phyloP scores from a whole-genome alignment of 2,888 invertebrate genomes.

The Polymixis lichenea region DNA sequence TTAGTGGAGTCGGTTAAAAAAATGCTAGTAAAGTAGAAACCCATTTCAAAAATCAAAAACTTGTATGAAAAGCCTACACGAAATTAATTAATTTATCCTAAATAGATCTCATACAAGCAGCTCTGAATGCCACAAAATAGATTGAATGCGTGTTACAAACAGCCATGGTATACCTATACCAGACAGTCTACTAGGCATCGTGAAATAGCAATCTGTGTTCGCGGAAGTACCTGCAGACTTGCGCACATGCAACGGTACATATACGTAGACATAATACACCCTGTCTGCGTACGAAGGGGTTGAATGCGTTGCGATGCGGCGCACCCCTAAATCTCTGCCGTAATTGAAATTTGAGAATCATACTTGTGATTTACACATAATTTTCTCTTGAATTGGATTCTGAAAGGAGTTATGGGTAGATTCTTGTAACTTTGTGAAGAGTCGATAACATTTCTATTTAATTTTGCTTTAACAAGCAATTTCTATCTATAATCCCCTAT shows the following conservation, averaged over 20 bases:
- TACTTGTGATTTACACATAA: not conserved
- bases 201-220: constrained; percentile 46
- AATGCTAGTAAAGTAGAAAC: no score
- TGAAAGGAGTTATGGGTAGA: not conserved
- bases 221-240: constrained; percentile 17
- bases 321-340: constrained; percentile 33
- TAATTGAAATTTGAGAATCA: constrained; percentile 35
- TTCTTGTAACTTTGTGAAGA: not conserved
- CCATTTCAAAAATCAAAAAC: not conserved
- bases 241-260: not conserved
- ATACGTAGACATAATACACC: constrained; percentile 10
- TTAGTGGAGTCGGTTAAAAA: no score
- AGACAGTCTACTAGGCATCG: not conserved
- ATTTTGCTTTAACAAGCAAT: not conserved
- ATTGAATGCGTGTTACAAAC: constrained; percentile 15
- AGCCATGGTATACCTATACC: not conserved
- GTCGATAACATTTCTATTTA: not conserved
- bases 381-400: not conserved
- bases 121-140: constrained; percentile 14
- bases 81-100: constrained; percentile 20
- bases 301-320: constrained; percentile 31
- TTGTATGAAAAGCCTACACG: not conserved
- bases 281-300: constrained; percentile 37
- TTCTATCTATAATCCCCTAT: not conserved
- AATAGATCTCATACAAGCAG: not conserved